These are phyloP conservation scores for Falco naumanni DNA, from an alignment of 2,797 vertebrate genomes.

Conservation along the genomic window DNA sequence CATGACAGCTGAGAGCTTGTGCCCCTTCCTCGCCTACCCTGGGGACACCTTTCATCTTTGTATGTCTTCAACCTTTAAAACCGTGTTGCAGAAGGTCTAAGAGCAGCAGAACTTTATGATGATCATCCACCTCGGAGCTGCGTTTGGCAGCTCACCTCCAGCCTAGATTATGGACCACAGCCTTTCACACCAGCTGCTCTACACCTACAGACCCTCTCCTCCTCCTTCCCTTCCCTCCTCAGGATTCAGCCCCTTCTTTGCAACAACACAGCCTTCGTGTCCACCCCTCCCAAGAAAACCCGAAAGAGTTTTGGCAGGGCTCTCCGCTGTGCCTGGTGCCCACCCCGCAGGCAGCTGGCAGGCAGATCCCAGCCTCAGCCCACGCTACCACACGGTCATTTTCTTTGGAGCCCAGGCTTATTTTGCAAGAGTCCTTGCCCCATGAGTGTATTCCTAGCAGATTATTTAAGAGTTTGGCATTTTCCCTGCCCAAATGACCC, in stretches of 20 bases:
- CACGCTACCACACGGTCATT: background rate
- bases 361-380: background rate
- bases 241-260: background rate
- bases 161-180: background rate
- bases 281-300: background rate
- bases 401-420: background rate
- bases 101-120: accelerated
- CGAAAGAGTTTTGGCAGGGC: background rate
- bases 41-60: background rate
- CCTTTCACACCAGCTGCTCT: background rate
- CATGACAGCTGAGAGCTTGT: background rate
- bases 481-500: background rate
- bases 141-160: background rate
- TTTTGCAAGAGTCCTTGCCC: background rate
- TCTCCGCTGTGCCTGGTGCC: background rate
- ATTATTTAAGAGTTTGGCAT: background rate
- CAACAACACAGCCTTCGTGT: accelerated
- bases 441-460: background rate
- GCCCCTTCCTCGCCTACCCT: background rate
- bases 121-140: background rate
- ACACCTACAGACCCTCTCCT: background rate
- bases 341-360: background rate
- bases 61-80: background rate
- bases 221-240: background rate
- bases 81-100: accelerated